Evolutionary conservation across 2,797 vertebrate species (phyloP).

Genomic region (Heliangelus exortis): DNA sequence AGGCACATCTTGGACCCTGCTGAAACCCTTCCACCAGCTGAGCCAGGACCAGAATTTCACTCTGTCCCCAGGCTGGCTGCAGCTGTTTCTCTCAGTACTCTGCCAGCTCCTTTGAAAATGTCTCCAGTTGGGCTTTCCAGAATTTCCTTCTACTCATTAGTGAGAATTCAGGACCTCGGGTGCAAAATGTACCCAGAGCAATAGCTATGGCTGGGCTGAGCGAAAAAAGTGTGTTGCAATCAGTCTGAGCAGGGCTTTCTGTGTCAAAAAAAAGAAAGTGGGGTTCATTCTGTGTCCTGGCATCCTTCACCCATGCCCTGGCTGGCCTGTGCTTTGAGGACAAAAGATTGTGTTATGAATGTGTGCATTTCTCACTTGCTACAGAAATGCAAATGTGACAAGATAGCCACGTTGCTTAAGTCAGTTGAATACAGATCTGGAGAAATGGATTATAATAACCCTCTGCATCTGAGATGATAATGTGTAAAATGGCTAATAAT

Average conservation of each 20-base stretch:
- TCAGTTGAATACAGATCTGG: not conserved
- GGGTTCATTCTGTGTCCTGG: not conserved
- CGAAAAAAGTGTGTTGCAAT: not conserved
- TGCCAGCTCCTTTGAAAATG: slow-evolving; percentile 5
- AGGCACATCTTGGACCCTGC: not conserved
- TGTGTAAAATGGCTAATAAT: not conserved
- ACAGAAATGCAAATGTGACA: not conserved
- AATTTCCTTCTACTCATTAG: not conserved
- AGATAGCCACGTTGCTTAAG: not conserved
- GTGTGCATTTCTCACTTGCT: not conserved
- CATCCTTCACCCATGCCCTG: not conserved
- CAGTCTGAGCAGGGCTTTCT: not conserved
- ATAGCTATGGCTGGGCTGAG: not conserved
- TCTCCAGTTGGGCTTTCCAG: not conserved
- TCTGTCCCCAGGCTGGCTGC: not conserved
- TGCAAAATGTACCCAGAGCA: not conserved
- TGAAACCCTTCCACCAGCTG: not conserved
- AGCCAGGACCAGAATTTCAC: not conserved
- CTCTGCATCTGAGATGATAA: not conserved
- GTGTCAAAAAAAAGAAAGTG: accelerated
- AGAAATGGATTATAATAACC: not conserved
- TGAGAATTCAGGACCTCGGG: not conserved
- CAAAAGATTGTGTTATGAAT: not conserved
- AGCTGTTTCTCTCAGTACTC: not conserved
- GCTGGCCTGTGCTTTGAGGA: not conserved